Percentiles rank a stretch among this genome's conserved stretches.
These are phyloP conservation scores for Lasioglossum malachurum DNA, from an alignment of 2,888 invertebrate genomes.

Conservation along the genomic window DNA sequence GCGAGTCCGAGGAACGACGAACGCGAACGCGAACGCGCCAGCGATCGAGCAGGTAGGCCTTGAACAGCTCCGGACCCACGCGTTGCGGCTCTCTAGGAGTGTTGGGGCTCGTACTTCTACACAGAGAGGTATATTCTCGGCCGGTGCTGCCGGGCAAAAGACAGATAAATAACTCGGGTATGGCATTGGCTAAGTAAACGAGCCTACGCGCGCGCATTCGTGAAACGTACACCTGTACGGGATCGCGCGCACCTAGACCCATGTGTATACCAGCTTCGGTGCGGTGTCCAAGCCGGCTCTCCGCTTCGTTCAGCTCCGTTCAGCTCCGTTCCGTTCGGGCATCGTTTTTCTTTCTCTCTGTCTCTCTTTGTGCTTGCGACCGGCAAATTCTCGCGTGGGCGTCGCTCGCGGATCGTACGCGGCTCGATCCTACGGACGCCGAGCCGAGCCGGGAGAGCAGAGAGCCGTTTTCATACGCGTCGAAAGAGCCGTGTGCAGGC, in stretches of 20 bases:
- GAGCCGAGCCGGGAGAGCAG: background rate
- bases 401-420: slow-evolving; percentile 54
- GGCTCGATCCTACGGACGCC: slow-evolving; percentile 53
- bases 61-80: slow-evolving; percentile 83
- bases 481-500: slow-evolving; percentile 21
- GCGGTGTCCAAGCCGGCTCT: slow-evolving; percentile 29
- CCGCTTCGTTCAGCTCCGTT: slow-evolving; percentile 33
- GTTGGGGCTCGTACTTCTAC: slow-evolving; percentile 55
- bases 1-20: slow-evolving; percentile 69
- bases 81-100: slow-evolving; percentile 66
- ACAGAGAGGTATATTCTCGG: slow-evolving; percentile 75
- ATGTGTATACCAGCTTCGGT: slow-evolving; percentile 18
- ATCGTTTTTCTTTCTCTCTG: slow-evolving; percentile 1
- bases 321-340: slow-evolving; percentile 22
- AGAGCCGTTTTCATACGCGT: slow-evolving; percentile 45
- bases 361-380: slow-evolving; percentile 16
- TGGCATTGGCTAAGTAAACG: slow-evolving; percentile 83
- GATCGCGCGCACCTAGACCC: slow-evolving; percentile 31
- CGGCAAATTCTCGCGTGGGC: slow-evolving; percentile 55
- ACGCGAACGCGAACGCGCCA: slow-evolving; percentile 58
- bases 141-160: slow-evolving; percentile 80
- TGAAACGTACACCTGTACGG: slow-evolving; percentile 75
- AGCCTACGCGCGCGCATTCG: slow-evolving; percentile 80
- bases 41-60: slow-evolving; percentile 82
- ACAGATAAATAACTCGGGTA: slow-evolving; percentile 83